Percentiles rank a stretch among this genome's conserved stretches.
phyloP scores from a whole-genome alignment of 2,113 vertebrate species.

The Formicarius rufipectus region DNA sequence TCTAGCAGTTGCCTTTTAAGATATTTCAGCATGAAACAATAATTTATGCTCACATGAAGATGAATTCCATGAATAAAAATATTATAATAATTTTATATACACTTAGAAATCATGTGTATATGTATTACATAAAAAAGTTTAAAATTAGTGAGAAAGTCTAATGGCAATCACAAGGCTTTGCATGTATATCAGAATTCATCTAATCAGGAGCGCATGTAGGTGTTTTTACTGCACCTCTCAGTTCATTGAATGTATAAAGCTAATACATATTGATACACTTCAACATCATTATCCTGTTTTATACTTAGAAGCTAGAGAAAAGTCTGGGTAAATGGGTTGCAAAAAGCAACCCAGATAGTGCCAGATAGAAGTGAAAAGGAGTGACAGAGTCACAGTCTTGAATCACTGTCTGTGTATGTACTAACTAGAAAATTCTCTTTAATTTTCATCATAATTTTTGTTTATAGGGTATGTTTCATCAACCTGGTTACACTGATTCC shows the following conservation, averaged over 20 bases:
- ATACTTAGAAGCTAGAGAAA: neutral
- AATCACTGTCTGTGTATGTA: neutral
- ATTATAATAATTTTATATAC: neutral
- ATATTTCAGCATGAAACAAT: neutral
- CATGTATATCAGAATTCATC: neutral
- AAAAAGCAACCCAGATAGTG: neutral
- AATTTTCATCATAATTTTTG: neutral
- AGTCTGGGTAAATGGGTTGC: neutral
- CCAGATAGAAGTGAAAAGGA: neutral
- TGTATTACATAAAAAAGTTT: neutral
- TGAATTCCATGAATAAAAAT: neutral
- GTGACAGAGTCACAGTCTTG: neutral
- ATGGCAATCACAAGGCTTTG: neutral
- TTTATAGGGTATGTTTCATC: neutral
- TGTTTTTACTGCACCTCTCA: neutral
- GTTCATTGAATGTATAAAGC: neutral
- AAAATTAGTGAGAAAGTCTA: neutral
- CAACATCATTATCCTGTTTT: neutral
- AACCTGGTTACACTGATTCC: neutral
- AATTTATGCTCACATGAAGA: neutral
- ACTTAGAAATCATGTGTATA: neutral
- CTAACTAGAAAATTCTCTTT: neutral
- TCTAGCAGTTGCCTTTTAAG: neutral
- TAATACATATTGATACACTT: conserved; percentile 6
- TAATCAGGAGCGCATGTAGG: neutral